Evolutionary conservation across 2,888 invertebrate genomes (phyloP).

Genomic region (Julus scandinavius): DNA sequence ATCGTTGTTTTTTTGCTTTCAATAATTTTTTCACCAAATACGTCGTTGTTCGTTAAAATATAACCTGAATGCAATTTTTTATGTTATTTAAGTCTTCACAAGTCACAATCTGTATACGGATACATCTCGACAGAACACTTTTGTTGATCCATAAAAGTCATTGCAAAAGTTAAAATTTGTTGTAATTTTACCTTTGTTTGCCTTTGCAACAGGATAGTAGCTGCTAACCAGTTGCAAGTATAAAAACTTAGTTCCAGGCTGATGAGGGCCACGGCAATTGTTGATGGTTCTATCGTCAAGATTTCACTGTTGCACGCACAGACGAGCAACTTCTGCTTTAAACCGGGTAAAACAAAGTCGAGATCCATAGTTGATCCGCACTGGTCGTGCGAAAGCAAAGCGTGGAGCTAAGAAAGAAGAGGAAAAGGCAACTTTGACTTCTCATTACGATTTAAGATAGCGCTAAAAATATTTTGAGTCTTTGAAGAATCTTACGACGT

Average conservation of each 20-base stretch:
- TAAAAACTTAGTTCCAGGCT: slow-evolving; percentile 72
- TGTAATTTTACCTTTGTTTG: slow-evolving; percentile 54
- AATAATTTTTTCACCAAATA: no score
- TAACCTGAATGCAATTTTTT: no score
- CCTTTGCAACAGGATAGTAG: slow-evolving; percentile 55
- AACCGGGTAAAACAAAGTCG: slow-evolving; percentile 61
- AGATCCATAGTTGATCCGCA: not conserved
- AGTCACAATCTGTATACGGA: no score
- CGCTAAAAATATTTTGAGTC: slow-evolving; percentile 40
- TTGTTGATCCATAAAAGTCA: no score
- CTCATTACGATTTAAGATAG: slow-evolving; percentile 49
- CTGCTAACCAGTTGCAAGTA: slow-evolving; percentile 54
- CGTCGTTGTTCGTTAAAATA: no score
- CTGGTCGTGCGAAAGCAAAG: slow-evolving; percentile 49
- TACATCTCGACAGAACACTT: no score
- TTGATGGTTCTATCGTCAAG: slow-evolving; percentile 78
- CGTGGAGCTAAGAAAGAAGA: slow-evolving; percentile 54
- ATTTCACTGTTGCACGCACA: slow-evolving; percentile 80
- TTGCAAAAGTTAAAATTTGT: no score
- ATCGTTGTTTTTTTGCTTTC: not conserved
- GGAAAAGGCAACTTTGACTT: not conserved
- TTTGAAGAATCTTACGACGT: slow-evolving; percentile 63
- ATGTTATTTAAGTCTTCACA: no score
- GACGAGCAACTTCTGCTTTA: slow-evolving; percentile 74
- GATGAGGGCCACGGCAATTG: slow-evolving; percentile 81